Evolutionary conservation across 2,888 invertebrate species (phyloP).

Genomic region (Frankliniella fusca): DNA sequence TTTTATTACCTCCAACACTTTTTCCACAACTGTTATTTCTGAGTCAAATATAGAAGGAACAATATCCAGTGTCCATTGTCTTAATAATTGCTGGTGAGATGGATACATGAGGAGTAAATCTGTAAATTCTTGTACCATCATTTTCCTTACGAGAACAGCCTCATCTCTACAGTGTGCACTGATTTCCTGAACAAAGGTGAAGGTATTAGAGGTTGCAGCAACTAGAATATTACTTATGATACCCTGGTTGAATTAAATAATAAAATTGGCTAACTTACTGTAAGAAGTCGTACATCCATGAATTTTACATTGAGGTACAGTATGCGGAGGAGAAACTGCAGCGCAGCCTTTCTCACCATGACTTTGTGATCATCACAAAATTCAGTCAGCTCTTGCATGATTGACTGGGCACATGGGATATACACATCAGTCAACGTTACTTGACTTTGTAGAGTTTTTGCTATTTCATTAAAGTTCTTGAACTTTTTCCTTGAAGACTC

Average conservation of each 20-base stretch:
- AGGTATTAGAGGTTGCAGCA: too few relatives aligned
- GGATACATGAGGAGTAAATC: conserved; percentile 50
- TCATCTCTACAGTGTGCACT: conserved; percentile 35
- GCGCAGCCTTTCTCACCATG: conserved; percentile 52
- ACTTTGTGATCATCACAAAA: conserved; percentile 53
- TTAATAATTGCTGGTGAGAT: conserved; percentile 45
- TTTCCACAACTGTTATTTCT: conserved; percentile 51
- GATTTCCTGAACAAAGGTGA: conserved; percentile 36
- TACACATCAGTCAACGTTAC: conserved; percentile 38
- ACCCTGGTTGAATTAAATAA: not conserved
- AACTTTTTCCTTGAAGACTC: not conserved
- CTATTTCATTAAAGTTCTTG: not conserved
- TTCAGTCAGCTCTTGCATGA: conserved; percentile 47
- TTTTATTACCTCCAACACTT: conserved; percentile 45
- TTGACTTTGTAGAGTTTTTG: conserved; percentile 16
- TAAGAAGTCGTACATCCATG: conserved; percentile 37
- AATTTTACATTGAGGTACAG: conserved; percentile 41
- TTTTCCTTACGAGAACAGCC: conserved; percentile 38
- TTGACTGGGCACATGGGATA: conserved; percentile 44
- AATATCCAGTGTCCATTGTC: conserved; percentile 49
- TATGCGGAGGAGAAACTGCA: conserved; percentile 47
- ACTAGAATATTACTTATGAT: conserved; percentile 26
- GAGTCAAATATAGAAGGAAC: conserved; percentile 55
- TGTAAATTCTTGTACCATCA: conserved; percentile 49
- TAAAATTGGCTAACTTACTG: conserved; percentile 33